Evolutionary conservation across 2,797 vertebrate genomes (phyloP), one percentile per base, ranked within the genome.

Genomic region (Xyrichtys novacula): DNA sequence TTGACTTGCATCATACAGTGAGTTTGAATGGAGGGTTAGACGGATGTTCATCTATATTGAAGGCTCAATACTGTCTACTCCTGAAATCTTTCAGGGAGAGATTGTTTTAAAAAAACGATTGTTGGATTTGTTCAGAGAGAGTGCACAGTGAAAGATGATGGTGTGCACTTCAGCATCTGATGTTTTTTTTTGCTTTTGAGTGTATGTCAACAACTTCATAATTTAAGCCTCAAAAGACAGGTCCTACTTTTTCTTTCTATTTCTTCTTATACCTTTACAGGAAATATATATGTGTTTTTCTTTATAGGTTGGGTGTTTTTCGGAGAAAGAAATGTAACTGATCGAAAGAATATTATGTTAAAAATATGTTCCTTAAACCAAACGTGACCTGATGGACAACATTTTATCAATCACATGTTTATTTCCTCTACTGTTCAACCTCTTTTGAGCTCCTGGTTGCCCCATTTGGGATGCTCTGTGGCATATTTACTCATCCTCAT

Each of bases 1-100:
- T 76, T 88, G 88, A 90, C 86, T 91, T 91, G 88, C 89, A 90
- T 92, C 90, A 90, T 89, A 49, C 78, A 25, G 74, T 25, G 48
- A 66, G 74, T 86, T 76, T 80, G 71, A 84, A 84, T 73, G 54
- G 65, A 70, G 67, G 67, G 62, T 52, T 63, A 63, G 71, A 76
- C 38, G 48, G 74, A 86, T 83, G 69, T 68, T 82, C 74, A 86
- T 85, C 83, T 77, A 52, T 67, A 71, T 44, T 65, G 65, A 86
- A 80, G 60, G 71, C 79, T 86, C 71, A 74, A 71, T 62, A 65
- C 62, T 74, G 47, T 28, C 57, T 46, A 20, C 54, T 59, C 34
- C 19, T 5, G 16, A 62, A 69, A 58, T 78, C 62, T 76, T 47
- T 68, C 31, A 38, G 54, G 59, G 60, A 55, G n/a, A 67, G 43